Conservation (phyloP, 2,113 vertebrate species). For the human region DNA sequence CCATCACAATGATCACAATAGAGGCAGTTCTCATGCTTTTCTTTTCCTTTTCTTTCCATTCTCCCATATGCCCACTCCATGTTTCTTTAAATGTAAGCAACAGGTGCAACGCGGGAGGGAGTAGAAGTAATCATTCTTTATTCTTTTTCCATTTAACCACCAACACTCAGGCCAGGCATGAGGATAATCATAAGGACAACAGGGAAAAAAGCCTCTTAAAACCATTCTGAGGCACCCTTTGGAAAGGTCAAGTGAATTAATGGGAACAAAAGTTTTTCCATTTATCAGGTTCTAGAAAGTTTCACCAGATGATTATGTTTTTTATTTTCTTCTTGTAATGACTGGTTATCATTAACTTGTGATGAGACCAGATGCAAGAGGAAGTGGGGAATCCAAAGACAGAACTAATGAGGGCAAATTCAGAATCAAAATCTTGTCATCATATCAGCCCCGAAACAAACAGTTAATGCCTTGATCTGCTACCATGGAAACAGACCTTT, state of each 20-base stretch:
- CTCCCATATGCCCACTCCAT: too few species aligned
- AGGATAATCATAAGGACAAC: background rate
- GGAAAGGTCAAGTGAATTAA: background rate
- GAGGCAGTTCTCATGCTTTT: background rate
- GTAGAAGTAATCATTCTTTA: background rate
- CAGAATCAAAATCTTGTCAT: background rate
- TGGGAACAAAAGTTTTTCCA: background rate
- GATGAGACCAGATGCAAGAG: background rate
- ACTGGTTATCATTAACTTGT: background rate
- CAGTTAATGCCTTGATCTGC: conserved; percentile 28
- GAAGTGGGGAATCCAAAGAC: background rate
- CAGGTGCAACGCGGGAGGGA: background rate
- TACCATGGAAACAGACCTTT: conserved; percentile 47
- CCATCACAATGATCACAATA: background rate
- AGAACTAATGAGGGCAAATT: background rate
- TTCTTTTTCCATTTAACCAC: conserved; percentile 4
- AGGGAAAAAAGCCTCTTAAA: background rate
- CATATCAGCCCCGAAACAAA: background rate
- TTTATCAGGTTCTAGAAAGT: background rate
- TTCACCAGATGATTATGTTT: background rate
- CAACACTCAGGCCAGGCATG: background rate
- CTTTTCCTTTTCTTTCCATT: background rate
- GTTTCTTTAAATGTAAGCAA: background rate
- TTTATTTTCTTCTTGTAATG: background rate
- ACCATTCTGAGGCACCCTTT: background rate